A percentile compares a stretch with the other conserved stretches of the same genome.
These are phyloP conservation scores for Neosilurus hyrtlii DNA, from an alignment of 2,797 vertebrate genomes.

Conservation along the genomic window DNA sequence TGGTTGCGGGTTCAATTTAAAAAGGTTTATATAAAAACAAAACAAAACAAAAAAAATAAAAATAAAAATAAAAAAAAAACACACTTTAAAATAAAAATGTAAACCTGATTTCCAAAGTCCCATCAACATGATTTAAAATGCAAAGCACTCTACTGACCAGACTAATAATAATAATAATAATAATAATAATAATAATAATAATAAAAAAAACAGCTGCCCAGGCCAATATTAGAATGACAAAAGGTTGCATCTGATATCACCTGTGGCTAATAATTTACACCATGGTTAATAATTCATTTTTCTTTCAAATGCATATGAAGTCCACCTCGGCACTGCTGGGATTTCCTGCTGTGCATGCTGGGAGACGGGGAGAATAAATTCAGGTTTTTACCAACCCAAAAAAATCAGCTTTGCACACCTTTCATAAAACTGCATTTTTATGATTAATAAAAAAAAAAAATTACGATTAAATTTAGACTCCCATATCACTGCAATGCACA, in stretches of 20 bases:
- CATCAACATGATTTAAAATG: slow-evolving; percentile 64
- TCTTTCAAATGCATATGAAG: slow-evolving; percentile 34
- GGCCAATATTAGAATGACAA: slow-evolving; percentile 53
- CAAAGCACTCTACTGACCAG: slow-evolving; percentile 64
- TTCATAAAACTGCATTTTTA: too few species aligned
- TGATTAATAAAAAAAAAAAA: too few species aligned
- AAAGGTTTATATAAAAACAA: background rate
- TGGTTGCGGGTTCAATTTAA: slow-evolving; percentile 9
- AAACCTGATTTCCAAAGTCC: slow-evolving; percentile 64
- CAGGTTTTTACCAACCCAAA: background rate
- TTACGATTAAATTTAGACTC: background rate
- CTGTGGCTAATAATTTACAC: slow-evolving; percentile 20
- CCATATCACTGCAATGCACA: background rate
- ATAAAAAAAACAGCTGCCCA: slow-evolving; percentile 68
- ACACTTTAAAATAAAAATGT: slow-evolving; percentile 59
- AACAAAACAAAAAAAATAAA: slow-evolving; percentile 38
- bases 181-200: slow-evolving; percentile 4
- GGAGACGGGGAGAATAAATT: background rate
- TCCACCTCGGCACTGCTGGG: background rate
- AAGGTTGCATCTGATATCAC: slow-evolving; percentile 45
- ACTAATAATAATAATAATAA: slow-evolving; percentile 38
- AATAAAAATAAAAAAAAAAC: slow-evolving; percentile 14
- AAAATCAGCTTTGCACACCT: background rate
- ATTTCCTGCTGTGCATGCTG: background rate
- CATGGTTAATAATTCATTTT: slow-evolving; percentile 19